Evolutionary conservation across 2,797 vertebrate species (phyloP).

Genomic region (Rhinella marina): DNA sequence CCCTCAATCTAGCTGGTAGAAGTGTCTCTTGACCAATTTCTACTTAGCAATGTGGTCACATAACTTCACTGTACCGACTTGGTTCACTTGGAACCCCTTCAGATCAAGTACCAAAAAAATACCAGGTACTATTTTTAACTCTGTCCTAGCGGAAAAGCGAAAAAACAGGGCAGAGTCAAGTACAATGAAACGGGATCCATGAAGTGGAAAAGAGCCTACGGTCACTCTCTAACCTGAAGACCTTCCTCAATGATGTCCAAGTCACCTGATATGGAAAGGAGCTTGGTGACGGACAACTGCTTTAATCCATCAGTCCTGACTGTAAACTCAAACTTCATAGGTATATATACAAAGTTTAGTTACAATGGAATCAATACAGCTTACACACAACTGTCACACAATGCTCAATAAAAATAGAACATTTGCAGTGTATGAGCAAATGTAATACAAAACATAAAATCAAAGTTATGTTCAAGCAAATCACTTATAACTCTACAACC

Average conservation of each 20-base stretch:
- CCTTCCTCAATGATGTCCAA: not conserved
- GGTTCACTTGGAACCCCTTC: too few relatives aligned
- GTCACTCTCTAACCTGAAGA: not conserved
- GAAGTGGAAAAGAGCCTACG: too few relatives aligned
- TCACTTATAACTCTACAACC: not conserved
- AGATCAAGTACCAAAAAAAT: too few relatives aligned
- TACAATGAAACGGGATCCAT: too few relatives aligned
- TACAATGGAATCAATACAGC: not conserved
- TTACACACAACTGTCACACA: not conserved
- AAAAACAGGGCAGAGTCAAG: too few relatives aligned
- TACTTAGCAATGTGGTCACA: too few relatives aligned
- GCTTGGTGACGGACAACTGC: not conserved
- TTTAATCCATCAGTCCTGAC: not conserved
- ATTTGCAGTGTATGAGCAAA: not conserved
- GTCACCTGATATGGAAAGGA: not conserved
- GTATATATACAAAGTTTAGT: not conserved
- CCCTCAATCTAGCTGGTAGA: too few relatives aligned
- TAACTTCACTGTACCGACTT: too few relatives aligned
- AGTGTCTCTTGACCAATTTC: too few relatives aligned
- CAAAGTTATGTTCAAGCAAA: not conserved
- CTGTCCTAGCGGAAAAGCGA: too few relatives aligned
- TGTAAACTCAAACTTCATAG: not conserved
- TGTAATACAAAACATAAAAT: not conserved
- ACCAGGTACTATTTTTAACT: too few relatives aligned
- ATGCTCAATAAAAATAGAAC: not conserved